A percentile compares a stretch with the other conserved stretches of the same genome.
Evolutionary conservation across 2,797 vertebrate species (phyloP).

Genomic region (Lophotriccus pileatus): DNA sequence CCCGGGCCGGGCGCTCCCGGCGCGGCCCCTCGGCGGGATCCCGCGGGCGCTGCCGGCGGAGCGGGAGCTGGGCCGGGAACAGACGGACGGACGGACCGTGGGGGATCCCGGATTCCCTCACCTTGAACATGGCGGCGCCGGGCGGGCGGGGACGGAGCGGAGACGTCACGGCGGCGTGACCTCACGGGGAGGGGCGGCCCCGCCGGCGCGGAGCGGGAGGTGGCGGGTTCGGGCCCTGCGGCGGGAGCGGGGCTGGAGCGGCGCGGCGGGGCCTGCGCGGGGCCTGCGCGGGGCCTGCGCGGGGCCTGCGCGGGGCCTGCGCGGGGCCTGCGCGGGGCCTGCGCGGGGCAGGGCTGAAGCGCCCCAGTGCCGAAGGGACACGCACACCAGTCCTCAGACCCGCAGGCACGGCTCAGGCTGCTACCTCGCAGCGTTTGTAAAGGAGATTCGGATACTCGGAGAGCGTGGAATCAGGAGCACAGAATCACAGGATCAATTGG

Average conservation of each 20-base stretch:
- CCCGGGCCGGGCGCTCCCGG: neutral
- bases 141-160: neutral
- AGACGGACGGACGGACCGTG: neutral
- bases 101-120: neutral
- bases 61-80: too few species aligned
- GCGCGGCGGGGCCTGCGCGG: too few species aligned
- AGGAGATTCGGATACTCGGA: neutral
- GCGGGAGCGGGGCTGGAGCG: too few species aligned
- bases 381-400: too few species aligned
- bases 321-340: too few species aligned
- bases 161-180: neutral
- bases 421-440: too few species aligned
- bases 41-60: neutral
- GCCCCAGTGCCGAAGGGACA: too few species aligned
- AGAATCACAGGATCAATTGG: rapidly evolving
- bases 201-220: neutral
- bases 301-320: too few species aligned
- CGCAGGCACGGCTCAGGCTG: too few species aligned
- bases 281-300: too few species aligned
- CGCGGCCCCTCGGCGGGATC: neutral
- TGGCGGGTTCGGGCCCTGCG: too few species aligned
- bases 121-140: slow-evolving; percentile 7
- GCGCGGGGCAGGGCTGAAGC: too few species aligned
- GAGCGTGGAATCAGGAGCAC: neutral
- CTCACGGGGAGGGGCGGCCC: neutral